phyloP scores from a whole-genome alignment of 2,113 vertebrate genomes.

The Oncorhynchus nerka region DNA sequence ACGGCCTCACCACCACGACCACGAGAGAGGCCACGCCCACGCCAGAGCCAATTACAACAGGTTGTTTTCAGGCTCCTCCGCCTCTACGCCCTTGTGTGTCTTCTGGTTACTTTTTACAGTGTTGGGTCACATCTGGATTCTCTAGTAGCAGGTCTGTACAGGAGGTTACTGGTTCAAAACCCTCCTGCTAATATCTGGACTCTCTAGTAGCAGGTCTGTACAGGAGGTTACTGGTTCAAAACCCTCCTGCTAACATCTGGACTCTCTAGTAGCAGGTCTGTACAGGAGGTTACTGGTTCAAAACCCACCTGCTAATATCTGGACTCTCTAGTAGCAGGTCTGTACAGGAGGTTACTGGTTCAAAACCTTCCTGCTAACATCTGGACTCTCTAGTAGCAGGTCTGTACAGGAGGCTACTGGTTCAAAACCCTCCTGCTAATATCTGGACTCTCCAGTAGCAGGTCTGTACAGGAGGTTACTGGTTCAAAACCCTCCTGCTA shows the following conservation, averaged over 20 bases:
- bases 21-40: conserved; percentile 30
- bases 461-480: background rate
- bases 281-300: background rate
- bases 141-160: no score
- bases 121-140: conserved; percentile 43
- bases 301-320: background rate
- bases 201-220: no score
- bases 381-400: background rate
- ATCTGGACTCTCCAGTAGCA: background rate
- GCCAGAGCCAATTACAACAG: conserved; percentile 43
- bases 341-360: background rate
- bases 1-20: conserved; percentile 67
- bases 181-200: no score
- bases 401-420: background rate
- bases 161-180: no score
- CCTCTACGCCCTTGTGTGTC: conserved; percentile 31
- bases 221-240: no score
- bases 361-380: background rate
- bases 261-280: background rate
- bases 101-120: conserved; percentile 47
- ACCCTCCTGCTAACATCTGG: no score
- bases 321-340: background rate
- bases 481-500: background rate
- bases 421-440: background rate
- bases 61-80: conserved; percentile 39